phyloP scores from a whole-genome alignment of 1,140 invertebrate genomes.

The Nautilus pompilius region DNA sequence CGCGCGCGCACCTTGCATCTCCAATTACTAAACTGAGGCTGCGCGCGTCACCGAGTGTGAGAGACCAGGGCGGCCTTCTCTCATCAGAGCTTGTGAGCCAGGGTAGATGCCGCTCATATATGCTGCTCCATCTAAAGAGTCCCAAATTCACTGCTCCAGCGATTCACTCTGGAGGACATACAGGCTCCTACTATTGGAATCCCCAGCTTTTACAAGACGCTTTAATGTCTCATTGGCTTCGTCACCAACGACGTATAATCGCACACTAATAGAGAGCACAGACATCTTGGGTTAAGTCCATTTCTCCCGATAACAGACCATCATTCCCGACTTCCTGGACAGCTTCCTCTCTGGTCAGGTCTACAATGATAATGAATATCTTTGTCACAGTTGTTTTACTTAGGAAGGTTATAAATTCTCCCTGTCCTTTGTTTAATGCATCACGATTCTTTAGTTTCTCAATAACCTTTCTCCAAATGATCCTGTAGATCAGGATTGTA shows the following conservation, averaged over 20 bases:
- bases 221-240: too few relatives aligned
- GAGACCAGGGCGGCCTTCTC: background rate
- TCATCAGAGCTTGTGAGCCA: background rate
- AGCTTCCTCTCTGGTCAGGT: background rate
- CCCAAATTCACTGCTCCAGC: background rate
- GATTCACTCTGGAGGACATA: background rate
- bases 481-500: too few relatives aligned
- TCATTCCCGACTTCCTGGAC: background rate
- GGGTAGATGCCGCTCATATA: background rate
- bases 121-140: background rate
- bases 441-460: too few relatives aligned
- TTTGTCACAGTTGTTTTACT: background rate
- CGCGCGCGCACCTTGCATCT: background rate
- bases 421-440: background rate
- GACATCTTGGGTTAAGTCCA: background rate
- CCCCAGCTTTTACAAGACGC: background rate
- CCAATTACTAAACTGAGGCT: background rate
- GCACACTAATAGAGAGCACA: too few relatives aligned
- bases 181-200: background rate
- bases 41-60: background rate
- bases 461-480: background rate
- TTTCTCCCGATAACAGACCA: background rate
- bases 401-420: background rate
- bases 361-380: background rate
- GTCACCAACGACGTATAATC: too few relatives aligned